These are phyloP conservation scores for Pterocles orientalis DNA, from an alignment of 2,113 vertebrate genomes.

Conservation along the genomic window DNA sequence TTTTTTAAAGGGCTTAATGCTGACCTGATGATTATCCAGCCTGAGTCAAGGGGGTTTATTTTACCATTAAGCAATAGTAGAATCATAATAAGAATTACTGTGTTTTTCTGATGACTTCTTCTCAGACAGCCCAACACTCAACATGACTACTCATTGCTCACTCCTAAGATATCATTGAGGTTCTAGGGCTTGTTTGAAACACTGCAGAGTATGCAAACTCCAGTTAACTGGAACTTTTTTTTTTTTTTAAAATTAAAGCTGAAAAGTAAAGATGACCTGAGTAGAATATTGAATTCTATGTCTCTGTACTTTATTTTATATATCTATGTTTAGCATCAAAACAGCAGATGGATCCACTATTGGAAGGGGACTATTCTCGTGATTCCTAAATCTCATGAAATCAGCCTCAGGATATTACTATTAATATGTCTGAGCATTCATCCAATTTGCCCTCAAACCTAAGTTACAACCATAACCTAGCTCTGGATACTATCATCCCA, in stretches of 20 bases:
- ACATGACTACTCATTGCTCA: background rate
- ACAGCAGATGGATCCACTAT: conserved; percentile 27
- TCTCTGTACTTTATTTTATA: background rate
- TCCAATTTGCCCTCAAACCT: conserved; percentile 10
- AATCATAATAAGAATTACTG: background rate
- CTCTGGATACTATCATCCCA: background rate
- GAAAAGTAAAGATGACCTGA: background rate
- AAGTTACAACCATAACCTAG: background rate
- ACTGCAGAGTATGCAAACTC: background rate
- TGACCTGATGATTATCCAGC: background rate
- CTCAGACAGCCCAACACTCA: background rate
- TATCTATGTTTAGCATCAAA: conserved; percentile 14
- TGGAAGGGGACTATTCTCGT: background rate
- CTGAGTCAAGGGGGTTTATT: background rate
- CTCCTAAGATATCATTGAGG: background rate
- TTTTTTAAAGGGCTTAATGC: background rate
- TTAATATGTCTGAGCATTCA: conserved; percentile 5
- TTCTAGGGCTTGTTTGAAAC: background rate
- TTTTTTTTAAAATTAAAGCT: background rate
- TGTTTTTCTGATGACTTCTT: background rate
- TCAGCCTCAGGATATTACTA: conserved; percentile 3
- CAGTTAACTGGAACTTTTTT: background rate
- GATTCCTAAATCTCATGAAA: conserved; percentile 16
- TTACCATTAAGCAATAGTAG: background rate
- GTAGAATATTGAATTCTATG: background rate